Evolutionary conservation across 1,140 invertebrate species (phyloP), one percentile per base, ranked within the genome.

Genomic region (Neotoxoptera formosana): DNA sequence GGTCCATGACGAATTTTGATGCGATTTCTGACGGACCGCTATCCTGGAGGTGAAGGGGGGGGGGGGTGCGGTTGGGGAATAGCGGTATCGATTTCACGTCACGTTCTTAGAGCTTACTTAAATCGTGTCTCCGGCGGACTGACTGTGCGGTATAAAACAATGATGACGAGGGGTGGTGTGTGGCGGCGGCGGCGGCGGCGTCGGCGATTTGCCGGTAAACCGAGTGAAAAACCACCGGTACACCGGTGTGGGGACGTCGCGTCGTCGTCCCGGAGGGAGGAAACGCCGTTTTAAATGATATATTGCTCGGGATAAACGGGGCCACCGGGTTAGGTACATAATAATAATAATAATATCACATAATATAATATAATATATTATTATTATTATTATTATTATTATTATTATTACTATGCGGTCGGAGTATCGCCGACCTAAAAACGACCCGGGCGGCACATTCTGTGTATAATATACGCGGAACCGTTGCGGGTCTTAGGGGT

Each of bases 31-130:
- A 20, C 48, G 25, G 48, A 41, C 48, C 9, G 88, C 21, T 51
- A 51, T 41, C 41, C 2, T 41, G 41, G 41, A 41, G 41, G 41
- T 41, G 41, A 4, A 4, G 41, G 41, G 41, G 41, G 41, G 41
- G 87, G 23, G 41, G 23, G 76, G 21, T 17, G 34, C 21, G 47
- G 48, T 48, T 36, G 8, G 36, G 7, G 34, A 34, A 88, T 36
- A 25, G 67, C 36, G 25, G 60, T 90, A 90, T 90, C 56, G 89
- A 90, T 90, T 90, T 90, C 89, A 47, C 89, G 89, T 90, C 89
- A 90, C 36, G 53, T 36, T 90, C 45, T 90, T 45, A 45, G 56
- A 90, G 89, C 89, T 60, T 90, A 90, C 89, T 90, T 67, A 90
- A 90, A 60, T 90, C 56, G 89, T n/a, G 53, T 90, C 53, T 67